These are phyloP conservation scores for Amphilophus citrinellus DNA, from an alignment of 2,113 vertebrate genomes.

Conservation along the genomic window DNA sequence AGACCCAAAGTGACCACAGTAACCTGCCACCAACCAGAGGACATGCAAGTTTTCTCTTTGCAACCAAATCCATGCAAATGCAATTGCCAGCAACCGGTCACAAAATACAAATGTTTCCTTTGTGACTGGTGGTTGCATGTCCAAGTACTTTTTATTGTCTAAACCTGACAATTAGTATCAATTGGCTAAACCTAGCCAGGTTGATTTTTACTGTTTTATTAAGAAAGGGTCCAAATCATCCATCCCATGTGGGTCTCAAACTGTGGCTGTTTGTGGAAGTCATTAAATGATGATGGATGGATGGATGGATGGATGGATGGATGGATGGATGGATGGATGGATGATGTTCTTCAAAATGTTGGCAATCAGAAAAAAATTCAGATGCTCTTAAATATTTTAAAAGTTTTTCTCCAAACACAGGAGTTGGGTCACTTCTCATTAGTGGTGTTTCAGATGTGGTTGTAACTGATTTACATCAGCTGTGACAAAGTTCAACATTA, in stretches of 20 bases:
- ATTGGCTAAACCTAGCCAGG: neutral
- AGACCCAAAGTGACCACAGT: neutral
- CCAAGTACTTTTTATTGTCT: neutral
- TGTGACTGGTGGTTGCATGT: too few relatives aligned
- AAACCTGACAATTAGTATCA: neutral
- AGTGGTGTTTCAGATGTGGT: neutral
- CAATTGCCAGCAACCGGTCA: neutral
- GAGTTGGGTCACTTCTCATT: rapidly evolving
- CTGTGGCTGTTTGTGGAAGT: too few relatives aligned
- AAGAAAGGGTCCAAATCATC: neutral
- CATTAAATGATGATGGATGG: too few relatives aligned
- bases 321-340: too few relatives aligned
- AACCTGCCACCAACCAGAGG: too few relatives aligned
- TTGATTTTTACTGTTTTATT: neutral
- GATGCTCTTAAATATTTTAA: rapidly evolving
- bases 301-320: too few relatives aligned
- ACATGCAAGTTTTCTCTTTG: neutral
- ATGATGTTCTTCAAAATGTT: too few relatives aligned
- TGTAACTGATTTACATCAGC: too few relatives aligned
- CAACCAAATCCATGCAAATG: neutral
- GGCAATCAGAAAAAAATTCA: neutral
- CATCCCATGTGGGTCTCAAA: neutral
- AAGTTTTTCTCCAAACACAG: neutral
- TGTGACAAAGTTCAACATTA: too few relatives aligned
- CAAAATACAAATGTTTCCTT: neutral